Base-by-base conservation (phyloP, 2,113 vertebrate species). In the Eulemur rufifrons region DNA sequence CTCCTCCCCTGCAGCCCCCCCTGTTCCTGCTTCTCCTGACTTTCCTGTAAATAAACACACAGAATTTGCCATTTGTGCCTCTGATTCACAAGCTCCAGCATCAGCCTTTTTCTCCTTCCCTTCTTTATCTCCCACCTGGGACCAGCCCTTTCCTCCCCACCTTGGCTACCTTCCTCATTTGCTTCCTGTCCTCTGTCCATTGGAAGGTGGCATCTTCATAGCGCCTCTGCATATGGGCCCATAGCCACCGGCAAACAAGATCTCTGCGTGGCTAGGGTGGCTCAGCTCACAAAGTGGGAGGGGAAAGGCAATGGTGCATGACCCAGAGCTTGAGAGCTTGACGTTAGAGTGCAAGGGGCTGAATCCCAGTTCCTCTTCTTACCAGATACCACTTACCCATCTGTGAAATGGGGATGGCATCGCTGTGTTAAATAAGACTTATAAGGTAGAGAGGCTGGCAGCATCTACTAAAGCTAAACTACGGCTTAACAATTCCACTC, bases 41-140 rank as follows among this genome's bases (percentile, higher is more conserved):
- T 64, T 93, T 39, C 94, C 54, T 21, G 4, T 52, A 83, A 97
- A 95, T 98, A 97, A 98, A 98, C 29, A 61, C 52, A 93, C 29
- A n/a, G 25, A 66, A 42, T 64, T 88, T 87, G 47, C 34, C 3
- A 37, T 76, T 52, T 81, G 14, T 15, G 68, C 34, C 13, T 47
- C 15, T 61, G 0, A 83, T 59, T 84, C 63, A 21, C 27, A 63
- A 63, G 45, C 29, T 86, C 18, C 6, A 68, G 23, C 27, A 37
- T 34, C 15, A 52, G 76, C 13, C 88, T 73, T 74, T 61, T 13
- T 23, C 47, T 83, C 54, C 54, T 74, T 52, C 12, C 25, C 54
- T 71, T 78, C 54, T 71, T 82, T 61, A 45, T 45, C 50, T 52
- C 23, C 21, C 50, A n/a, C 14, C 63, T 14, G 42, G 74, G 69